Base-by-base conservation (phyloP, 2,113 vertebrate species). In the Oryzias woworae region DNA sequence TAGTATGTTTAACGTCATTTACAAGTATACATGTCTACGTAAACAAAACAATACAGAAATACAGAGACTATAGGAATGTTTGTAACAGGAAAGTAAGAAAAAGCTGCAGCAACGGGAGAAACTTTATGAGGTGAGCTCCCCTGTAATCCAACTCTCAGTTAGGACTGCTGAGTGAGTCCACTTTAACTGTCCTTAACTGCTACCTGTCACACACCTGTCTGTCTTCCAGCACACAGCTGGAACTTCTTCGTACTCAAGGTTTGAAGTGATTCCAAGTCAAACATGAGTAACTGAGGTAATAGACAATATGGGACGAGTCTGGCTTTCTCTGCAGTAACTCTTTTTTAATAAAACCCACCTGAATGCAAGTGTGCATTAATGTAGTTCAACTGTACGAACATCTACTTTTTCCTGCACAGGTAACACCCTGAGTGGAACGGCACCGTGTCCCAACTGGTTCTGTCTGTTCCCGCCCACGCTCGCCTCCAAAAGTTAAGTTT, bases 61-160 rank as follows among this genome's bases (percentile, higher is more conserved):
- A 12, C 36, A 36, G 36, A 36, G 36, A 36, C 36, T 12, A 12
- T 12, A 36, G 36, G 36, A 36, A 36, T 12, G 36, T 36, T 12
- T 36, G 8, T 10, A 36, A 10, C 36, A 36, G 36, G 36, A 36
- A 12, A 36, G 82, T 87, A 80, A 88, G 73, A 66, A 78, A 81
- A 81, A 61, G 70, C 67, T 73, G 69, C 74, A 84, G 83, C 84
- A 79, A 77, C 69, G 60, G 75, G 79, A 89, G 81, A 88, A 84
- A 88, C 82, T 89, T 88, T 89, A 89, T 86, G 85, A 63, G 77
- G 52, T 77, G n/a, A 57, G 73, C 80, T 88, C 82, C 90, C 83
- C 83, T 90, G 81, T 92, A 90, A 90, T 89, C 85, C 87, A 83
- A 81, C 82, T 86, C 81, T 87, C 82, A 81, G 65, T 78, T 42